These are phyloP conservation scores for Anthophora plumipes DNA, from an alignment of 2,888 invertebrate species.

Conservation along the genomic window DNA sequence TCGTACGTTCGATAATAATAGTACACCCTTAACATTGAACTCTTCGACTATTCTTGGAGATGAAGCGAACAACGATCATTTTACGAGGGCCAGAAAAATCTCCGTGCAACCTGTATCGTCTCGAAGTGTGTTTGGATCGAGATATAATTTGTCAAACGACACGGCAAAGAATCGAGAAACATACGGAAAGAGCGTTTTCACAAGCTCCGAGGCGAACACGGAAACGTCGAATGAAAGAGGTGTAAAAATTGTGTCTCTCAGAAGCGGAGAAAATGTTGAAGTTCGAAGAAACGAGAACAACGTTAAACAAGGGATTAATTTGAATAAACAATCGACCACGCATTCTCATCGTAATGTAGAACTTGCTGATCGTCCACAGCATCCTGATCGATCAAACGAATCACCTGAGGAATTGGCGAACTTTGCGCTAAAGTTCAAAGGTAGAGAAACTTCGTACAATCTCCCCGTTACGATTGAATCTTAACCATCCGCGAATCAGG, in stretches of 20 bases:
- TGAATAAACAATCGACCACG: slow-evolving; percentile 1
- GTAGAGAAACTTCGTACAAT: slow-evolving; percentile 50
- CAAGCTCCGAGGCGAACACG: not conserved
- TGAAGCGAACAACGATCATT: slow-evolving; percentile 26
- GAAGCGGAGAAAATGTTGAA: not conserved
- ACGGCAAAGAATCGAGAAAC: not conserved
- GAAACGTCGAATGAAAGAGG: not conserved
- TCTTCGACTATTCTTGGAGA: slow-evolving; percentile 41
- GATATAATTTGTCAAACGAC: not conserved
- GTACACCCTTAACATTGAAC: slow-evolving; percentile 5
- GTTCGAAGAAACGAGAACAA: not conserved
- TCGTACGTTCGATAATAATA: not conserved
- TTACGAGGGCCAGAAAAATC: not conserved
- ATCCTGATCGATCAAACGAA: slow-evolving; percentile 4
- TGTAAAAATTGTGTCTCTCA: not conserved
- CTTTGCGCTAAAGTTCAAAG: slow-evolving; percentile 43
- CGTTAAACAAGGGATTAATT: not conserved
- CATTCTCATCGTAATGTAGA: not conserved
- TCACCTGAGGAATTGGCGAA: slow-evolving; percentile 5
- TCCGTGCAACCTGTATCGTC: not conserved
- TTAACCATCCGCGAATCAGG: no score
- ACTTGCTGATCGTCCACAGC: slow-evolving; percentile 13
- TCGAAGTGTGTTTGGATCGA: not conserved
- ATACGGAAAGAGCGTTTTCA: not conserved
- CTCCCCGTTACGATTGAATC: not conserved